These are phyloP conservation scores for Apis mellifera DNA, from an alignment of 1,140 invertebrate species.

Conservation along the genomic window DNA sequence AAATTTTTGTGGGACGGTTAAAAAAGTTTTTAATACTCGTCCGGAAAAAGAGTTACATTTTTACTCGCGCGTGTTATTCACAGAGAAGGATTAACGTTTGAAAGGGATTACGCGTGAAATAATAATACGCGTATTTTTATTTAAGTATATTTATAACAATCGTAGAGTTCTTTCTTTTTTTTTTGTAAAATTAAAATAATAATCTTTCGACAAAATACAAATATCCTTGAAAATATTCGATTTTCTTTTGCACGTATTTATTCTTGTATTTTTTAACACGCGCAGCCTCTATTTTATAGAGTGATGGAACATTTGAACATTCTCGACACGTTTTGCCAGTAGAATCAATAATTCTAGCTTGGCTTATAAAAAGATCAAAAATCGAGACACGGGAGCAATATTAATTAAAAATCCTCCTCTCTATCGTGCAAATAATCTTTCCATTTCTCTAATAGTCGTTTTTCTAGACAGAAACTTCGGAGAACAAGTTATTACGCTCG, in stretches of 20 bases:
- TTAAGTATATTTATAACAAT: too few relatives aligned
- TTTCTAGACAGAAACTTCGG: too few relatives aligned
- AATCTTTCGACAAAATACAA: background rate
- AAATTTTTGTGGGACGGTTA: too few relatives aligned
- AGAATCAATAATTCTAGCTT: conserved; percentile 5
- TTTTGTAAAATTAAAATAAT: background rate
- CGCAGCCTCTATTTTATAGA: background rate
- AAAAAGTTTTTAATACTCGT: too few relatives aligned
- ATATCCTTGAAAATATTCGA: background rate
- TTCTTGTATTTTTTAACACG: background rate
- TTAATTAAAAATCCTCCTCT: background rate
- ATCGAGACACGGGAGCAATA: background rate
- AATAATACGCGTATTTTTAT: too few relatives aligned
- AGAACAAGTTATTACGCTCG: too few relatives aligned
- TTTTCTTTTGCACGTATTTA: background rate
- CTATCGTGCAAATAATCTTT: background rate
- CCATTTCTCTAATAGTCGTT: too few relatives aligned
- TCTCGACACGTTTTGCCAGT: background rate
- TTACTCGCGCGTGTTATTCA: too few relatives aligned
- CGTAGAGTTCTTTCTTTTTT: too few relatives aligned
- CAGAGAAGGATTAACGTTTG: too few relatives aligned
- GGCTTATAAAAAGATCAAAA: background rate
- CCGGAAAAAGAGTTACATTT: too few relatives aligned
- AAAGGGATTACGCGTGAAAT: too few relatives aligned
- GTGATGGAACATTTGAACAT: background rate